Conservation (phyloP, 2,113 vertebrate species). For the Lophura nycthemera region DNA sequence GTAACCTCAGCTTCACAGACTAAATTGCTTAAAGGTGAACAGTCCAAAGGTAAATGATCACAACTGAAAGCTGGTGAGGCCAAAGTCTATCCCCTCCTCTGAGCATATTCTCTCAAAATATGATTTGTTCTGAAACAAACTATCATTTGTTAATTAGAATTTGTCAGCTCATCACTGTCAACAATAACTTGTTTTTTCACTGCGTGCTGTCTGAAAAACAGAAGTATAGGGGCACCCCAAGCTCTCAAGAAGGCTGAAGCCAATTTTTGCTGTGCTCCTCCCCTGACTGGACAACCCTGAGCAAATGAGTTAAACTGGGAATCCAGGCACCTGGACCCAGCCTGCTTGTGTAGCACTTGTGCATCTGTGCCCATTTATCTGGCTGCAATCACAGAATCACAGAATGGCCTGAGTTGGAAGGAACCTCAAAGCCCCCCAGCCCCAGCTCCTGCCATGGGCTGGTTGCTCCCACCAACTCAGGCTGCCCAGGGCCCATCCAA, state of each 20-base stretch:
- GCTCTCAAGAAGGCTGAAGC: not conserved
- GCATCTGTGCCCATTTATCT: not conserved
- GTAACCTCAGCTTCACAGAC: not conserved
- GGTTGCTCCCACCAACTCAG: too few relatives aligned
- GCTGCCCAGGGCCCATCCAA: too few relatives aligned
- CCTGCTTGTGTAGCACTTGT: not conserved
- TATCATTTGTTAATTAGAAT: not conserved
- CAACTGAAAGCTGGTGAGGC: not conserved
- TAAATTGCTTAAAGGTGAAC: not conserved
- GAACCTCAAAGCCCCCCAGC: too few relatives aligned
- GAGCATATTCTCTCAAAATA: not conserved
- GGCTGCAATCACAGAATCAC: too few relatives aligned
- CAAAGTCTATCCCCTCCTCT: not conserved
- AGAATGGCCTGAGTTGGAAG: too few relatives aligned
- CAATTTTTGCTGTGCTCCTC: not conserved
- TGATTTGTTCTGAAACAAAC: not conserved
- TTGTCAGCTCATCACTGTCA: not conserved
- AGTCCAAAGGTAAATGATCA: not conserved
- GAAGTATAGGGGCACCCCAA: not conserved
- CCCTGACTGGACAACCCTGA: not conserved
- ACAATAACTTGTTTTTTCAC: not conserved
- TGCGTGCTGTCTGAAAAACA: not conserved
- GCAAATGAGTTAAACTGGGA: not conserved
- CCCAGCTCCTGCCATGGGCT: too few relatives aligned
- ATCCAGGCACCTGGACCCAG: not conserved